These are phyloP conservation scores for Bellardia pandia DNA, from an alignment of 2,888 invertebrate genomes.

Conservation along the genomic window DNA sequence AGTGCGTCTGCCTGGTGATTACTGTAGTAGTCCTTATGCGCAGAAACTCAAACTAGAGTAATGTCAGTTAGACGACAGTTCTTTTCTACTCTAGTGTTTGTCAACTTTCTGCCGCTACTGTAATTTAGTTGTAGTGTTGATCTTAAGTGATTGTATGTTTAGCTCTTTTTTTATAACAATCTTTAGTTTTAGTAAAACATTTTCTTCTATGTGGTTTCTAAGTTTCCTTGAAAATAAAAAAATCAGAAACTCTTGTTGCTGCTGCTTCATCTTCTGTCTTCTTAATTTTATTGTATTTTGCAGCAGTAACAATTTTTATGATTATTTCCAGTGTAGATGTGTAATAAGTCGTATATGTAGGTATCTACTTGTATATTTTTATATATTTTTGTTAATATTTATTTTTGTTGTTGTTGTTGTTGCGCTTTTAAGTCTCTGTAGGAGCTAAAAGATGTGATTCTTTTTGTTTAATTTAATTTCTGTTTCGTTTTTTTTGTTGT, in stretches of 20 bases:
- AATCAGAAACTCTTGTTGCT: slow-evolving; percentile 34
- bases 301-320: slow-evolving; percentile 58
- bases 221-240: slow-evolving; percentile 72
- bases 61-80: too few species aligned
- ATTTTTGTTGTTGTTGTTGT: slow-evolving; percentile 14
- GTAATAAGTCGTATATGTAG: slow-evolving; percentile 58
- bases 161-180: slow-evolving; percentile 64
- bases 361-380: slow-evolving; percentile 15
- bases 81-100: too few species aligned
- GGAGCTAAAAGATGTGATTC: slow-evolving; percentile 55
- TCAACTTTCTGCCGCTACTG: slow-evolving; percentile 25
- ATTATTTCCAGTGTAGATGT: slow-evolving; percentile 60
- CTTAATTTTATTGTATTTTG: slow-evolving; percentile 68
- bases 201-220: slow-evolving; percentile 46
- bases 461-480: slow-evolving; percentile 49
- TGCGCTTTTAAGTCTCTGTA: slow-evolving; percentile 50
- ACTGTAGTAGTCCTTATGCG: too few species aligned
- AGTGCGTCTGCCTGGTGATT: too few species aligned
- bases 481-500: slow-evolving; percentile 42
- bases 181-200: slow-evolving; percentile 46
- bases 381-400: slow-evolving; percentile 50
- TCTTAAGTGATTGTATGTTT: slow-evolving; percentile 71
- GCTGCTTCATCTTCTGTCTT: slow-evolving; percentile 56
- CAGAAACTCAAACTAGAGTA: too few species aligned
- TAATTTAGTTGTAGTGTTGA: slow-evolving; percentile 49